These are phyloP conservation scores for Momotus momota DNA, from an alignment of 2,797 vertebrate genomes.

Conservation along the genomic window DNA sequence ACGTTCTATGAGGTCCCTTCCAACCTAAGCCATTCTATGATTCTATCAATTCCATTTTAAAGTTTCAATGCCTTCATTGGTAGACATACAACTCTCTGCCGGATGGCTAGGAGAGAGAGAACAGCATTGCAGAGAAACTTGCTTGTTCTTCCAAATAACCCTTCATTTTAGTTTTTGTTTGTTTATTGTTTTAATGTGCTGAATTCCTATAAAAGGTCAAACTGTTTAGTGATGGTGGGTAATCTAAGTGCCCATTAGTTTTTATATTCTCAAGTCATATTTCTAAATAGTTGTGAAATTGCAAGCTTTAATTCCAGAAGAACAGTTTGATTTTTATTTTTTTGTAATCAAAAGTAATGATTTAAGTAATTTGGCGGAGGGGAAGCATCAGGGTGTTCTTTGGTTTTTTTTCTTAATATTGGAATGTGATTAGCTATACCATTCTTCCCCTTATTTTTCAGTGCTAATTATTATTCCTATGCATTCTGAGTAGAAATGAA, in stretches of 20 bases:
- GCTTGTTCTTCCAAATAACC: not conserved
- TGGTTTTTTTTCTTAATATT: not conserved
- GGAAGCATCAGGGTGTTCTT: not conserved
- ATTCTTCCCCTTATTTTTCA: not conserved
- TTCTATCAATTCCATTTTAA: not conserved
- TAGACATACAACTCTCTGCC: not conserved
- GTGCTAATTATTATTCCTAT: not conserved
- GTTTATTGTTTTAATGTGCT: not conserved
- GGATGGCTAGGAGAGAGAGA: not conserved
- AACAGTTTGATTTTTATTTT: not conserved
- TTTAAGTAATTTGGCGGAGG: not conserved
- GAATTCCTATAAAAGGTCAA: not conserved
- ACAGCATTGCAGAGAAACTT: not conserved
- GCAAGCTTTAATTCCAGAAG: not conserved
- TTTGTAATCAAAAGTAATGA: not conserved
- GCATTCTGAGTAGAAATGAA: not conserved
- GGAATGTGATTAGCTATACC: not conserved
- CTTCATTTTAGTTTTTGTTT: not conserved
- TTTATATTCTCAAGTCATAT: not conserved
- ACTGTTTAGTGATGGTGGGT: not conserved
- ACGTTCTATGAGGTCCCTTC: no score
- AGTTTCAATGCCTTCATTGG: rapidly evolving
- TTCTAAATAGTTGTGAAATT: conserved; percentile 29
- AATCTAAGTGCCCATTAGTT: not conserved
- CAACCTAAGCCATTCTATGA: no score